Base-by-base conservation (phyloP, 2,888 invertebrate genomes). In the Ectobius pallidus region DNA sequence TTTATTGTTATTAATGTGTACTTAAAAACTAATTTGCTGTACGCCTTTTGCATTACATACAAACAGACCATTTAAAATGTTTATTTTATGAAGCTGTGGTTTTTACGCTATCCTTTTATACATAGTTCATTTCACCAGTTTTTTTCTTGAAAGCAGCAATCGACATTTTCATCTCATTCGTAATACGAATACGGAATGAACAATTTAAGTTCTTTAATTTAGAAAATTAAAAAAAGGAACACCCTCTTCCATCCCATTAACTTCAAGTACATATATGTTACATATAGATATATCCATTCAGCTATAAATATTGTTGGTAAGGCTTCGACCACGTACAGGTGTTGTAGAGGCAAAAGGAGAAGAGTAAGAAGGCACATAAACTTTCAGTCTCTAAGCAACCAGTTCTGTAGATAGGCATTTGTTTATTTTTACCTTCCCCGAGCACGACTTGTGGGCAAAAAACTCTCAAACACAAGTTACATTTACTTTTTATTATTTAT, bases 371-470 rank as follows among this genome's bases (percentile, higher is more conserved):
- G 39, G 11, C 11, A 63, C 63, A 63, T 42, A 63, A 39, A 63
- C 42, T 25, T 30, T 14, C 7, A 14, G 39, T 39, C 52, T 52
- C 52, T 2, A 20, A 25, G 32, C 14, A 30, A 58, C 58, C 58
- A 58, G 58, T 58, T 58, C 58, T 32, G 9, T n/a, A 46, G n/a
- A 30, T n/a, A 16, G 58, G 25, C 55, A 55, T 55, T 55, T 27
- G 27, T 55, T 3, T 58, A n/a, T 30, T 58, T 46, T 11, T 34
- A 16, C 16, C 4, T 30, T n/a, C 32, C 30, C 1, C 1, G 30
- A 58, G 30, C 58, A 58, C 58, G 58, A 58, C 58, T 58, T 3
- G 1, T 14, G 30, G 58, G 58, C 58, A 58, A 58, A 58, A 30
- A 58, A 32, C 30, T 25, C 25, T 2, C 4, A 58, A n/a, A 58